phyloP scores from a whole-genome alignment of 2,113 vertebrate species.

The Nettapus auritus region DNA sequence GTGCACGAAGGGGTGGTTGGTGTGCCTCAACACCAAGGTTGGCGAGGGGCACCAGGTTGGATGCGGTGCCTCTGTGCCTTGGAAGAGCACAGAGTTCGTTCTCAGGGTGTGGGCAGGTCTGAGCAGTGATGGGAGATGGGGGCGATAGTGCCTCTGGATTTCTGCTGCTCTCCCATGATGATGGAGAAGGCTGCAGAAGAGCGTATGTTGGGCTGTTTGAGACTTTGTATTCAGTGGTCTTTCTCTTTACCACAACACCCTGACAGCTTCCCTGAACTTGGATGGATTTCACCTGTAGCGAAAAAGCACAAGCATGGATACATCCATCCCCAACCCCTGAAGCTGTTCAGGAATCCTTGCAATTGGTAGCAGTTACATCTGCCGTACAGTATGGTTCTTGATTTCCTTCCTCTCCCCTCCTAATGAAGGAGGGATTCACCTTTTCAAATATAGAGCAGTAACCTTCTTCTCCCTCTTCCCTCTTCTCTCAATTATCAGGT shows the following conservation, averaged over 20 bases:
- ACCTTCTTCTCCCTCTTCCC: slow-evolving; percentile 43
- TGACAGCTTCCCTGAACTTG: not conserved
- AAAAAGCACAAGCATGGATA: not conserved
- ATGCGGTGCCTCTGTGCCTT: not conserved
- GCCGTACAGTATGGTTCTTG: not conserved
- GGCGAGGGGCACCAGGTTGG: not conserved
- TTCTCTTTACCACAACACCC: not conserved
- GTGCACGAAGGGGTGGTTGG: not conserved
- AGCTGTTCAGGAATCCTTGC: not conserved
- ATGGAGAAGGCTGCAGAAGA: not conserved
- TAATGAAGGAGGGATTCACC: slow-evolving; percentile 67
- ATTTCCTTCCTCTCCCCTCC: not conserved
- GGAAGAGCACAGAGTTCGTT: not conserved
- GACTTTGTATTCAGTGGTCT: not conserved
- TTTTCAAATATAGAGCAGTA: slow-evolving; percentile 69
- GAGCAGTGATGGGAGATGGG: not conserved
- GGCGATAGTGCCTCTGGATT: not conserved
- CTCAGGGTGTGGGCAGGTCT: not conserved
- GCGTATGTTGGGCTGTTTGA: not conserved
- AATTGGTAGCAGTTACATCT: not conserved
- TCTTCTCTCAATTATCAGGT: slow-evolving; percentile 58
- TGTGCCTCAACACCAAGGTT: not conserved
- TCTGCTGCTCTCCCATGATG: not conserved
- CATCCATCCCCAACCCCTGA: not conserved
- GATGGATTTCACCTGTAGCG: not conserved